A percentile compares a stretch with the other conserved stretches of the same genome.
Evolutionary conservation across 2,797 vertebrate genomes (phyloP).

Genomic region (Cirrhinus molitorella): DNA sequence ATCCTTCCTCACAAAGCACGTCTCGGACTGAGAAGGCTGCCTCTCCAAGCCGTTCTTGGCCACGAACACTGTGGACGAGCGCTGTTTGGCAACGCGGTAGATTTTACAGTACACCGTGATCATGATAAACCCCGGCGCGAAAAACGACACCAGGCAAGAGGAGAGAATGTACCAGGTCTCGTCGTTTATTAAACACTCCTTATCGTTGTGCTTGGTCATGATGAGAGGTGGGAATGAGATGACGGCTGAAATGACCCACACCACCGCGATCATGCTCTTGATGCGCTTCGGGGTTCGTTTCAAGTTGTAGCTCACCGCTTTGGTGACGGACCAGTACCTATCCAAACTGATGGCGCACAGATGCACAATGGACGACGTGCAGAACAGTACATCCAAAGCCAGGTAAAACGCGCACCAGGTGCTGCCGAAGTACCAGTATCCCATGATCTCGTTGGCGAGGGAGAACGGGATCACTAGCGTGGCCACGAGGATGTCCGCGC

Average conservation of each 20-base stretch:
- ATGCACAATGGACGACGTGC: constrained; percentile 89
- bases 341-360: constrained; percentile 91
- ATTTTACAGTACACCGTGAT: constrained; percentile 88
- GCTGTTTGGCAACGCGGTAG: constrained; percentile 82
- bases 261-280: constrained; percentile 82
- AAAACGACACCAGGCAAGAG: constrained; percentile 87
- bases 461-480: constrained; percentile 89
- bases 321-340: constrained; percentile 89
- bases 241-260: constrained; percentile 83
- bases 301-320: constrained; percentile 85
- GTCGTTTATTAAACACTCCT: constrained; percentile 83
- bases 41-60: constrained; percentile 73
- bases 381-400: constrained; percentile 88
- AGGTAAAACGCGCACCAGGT: constrained; percentile 90
- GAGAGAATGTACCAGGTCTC: constrained; percentile 91
- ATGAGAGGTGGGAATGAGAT: constrained; percentile 87
- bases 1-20: constrained; percentile 67
- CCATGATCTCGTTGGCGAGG: constrained; percentile 88
- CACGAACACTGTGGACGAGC: constrained; percentile 78
- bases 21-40: constrained; percentile 74
- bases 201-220: constrained; percentile 66
- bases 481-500: constrained; percentile 87
- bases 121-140: constrained; percentile 87
- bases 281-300: constrained; percentile 84
- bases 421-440: constrained; percentile 88